Percentiles rank a stretch among this genome's conserved stretches.
phyloP scores from a whole-genome alignment of 2,888 invertebrate species.

The Acleris holmiana region DNA sequence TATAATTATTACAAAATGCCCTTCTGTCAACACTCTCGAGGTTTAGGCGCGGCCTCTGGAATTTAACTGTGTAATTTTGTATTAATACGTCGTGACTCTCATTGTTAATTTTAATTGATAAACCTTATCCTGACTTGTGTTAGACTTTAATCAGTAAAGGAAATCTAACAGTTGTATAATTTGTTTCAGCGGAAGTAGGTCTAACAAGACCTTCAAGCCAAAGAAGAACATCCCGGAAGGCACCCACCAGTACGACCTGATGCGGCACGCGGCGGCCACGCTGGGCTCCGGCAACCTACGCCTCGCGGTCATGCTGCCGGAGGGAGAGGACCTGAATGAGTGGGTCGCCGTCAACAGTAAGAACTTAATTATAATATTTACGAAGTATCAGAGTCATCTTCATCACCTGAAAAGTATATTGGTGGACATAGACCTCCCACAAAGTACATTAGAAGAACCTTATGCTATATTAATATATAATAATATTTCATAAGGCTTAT shows the following conservation, averaged over 20 bases:
- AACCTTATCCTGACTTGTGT: neutral
- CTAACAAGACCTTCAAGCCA: conserved; percentile 98
- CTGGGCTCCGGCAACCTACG: conserved; percentile 98
- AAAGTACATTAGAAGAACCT: too few relatives aligned
- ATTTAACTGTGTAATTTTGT: neutral
- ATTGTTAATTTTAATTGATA: neutral
- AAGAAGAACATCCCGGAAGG: conserved; percentile 99
- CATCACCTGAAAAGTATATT: too few relatives aligned
- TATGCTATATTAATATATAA: too few relatives aligned
- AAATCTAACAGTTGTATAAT: conserved; percentile 1
- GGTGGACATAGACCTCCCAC: too few relatives aligned
- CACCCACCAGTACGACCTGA: conserved; percentile 99
- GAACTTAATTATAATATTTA: conserved; percentile 62
- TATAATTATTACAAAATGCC: neutral
- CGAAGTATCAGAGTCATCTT: too few relatives aligned
- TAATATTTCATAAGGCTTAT: neutral
- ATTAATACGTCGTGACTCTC: neutral
- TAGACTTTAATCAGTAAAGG: too few relatives aligned
- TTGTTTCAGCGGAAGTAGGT: conserved; percentile 90
- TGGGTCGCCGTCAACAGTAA: conserved; percentile 99
- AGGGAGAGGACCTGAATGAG: conserved; percentile 99
- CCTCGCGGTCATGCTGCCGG: conserved; percentile 97
- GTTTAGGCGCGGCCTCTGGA: neutral
- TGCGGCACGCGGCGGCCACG: conserved; percentile 99
- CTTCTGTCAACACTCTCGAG: neutral